A percentile compares a stretch with the other conserved stretches of the same genome.
Conservation (phyloP, 2,888 invertebrate genomes). For the Cryptocephalus primarius region DNA sequence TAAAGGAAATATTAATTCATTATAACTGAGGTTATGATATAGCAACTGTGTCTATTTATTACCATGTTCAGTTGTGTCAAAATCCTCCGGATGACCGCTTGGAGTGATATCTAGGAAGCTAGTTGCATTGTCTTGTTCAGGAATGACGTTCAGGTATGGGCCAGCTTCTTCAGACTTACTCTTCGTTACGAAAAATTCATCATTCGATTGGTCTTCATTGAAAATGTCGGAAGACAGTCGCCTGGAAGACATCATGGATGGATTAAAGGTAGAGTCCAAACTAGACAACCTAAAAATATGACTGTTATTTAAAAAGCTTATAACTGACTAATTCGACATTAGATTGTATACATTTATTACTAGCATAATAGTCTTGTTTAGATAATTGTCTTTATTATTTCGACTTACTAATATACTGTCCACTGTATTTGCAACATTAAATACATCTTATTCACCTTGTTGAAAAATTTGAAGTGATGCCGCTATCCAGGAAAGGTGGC, state of each 20-base stretch:
- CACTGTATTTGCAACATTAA: no score
- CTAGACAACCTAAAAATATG: not conserved
- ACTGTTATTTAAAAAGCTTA: not conserved
- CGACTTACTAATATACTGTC: no score
- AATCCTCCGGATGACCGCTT: constrained; percentile 16
- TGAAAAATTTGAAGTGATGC: no score
- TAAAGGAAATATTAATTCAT: no score
- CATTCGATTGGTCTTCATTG: constrained; percentile 23
- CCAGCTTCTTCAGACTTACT: constrained; percentile 7
- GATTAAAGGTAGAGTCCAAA: constrained; percentile 22
- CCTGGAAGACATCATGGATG: constrained; percentile 21
- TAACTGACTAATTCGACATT: no score
- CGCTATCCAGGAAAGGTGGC: constrained; percentile 22
- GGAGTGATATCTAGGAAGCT: constrained; percentile 16
- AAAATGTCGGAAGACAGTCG: constrained; percentile 24
- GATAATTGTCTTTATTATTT: no score
- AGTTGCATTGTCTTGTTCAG: constrained; percentile 10
- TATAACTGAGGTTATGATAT: no score
- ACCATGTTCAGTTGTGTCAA: not conserved
- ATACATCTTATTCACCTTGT: no score
- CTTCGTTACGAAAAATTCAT: constrained; percentile 23
- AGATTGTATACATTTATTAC: no score
- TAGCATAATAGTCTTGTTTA: no score
- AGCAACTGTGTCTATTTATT: no score
- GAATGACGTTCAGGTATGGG: constrained; percentile 12